Base-by-base conservation (phyloP, 2,888 invertebrate species). In the Oithona nana region DNA sequence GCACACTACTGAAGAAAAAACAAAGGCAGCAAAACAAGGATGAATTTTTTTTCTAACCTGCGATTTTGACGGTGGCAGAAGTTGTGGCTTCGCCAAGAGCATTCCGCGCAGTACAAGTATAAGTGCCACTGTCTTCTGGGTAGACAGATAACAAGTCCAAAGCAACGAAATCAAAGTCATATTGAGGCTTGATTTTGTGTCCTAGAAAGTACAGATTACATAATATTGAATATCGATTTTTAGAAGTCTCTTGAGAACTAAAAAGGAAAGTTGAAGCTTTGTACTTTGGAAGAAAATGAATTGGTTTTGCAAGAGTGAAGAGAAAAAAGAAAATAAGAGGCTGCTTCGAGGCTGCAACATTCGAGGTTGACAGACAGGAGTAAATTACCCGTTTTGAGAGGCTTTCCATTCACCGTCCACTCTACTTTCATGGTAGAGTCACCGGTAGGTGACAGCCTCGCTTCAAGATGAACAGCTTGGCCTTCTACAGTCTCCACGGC, bases 121-220 rank as follows among this genome's bases (percentile, higher is more conserved):
- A 97, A 0, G 92, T 87, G 22, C 95, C 95, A 4, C 89, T 89
- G 75, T 98, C 98, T 69, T 86, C 87, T n/a, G 97, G 89, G 72
- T 94, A 95, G 28, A 94, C 92, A 70, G 93, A 92, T 26, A 95
- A 77, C 59, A 98, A 81, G 74, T 97, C 97, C 61, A 99, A 78
- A 8, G 95, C 93, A 22, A 95, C 94, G 71, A 93, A 97, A 70
- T 94, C 94, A 72, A 95, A 94, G 74, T 97, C 95, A 70, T 90
- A 88, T 2, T 92, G 89, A 51, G 94, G 94, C 71, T 93, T 82
- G 77, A 95, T 97, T 66, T 97, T 81, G 71, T 93, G 78, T 52
- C 79, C 79, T 39, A 39, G 6, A 39, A 39, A 39, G 16, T 74
- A 66, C 63, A 65, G 57, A 57, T 56, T 16, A 29, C 8, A 62